Percentiles rank a stretch among this genome's conserved stretches.
These are phyloP conservation scores for Cyrtonyx montezumae DNA, from an alignment of 2,113 vertebrate genomes.

Conservation along the genomic window DNA sequence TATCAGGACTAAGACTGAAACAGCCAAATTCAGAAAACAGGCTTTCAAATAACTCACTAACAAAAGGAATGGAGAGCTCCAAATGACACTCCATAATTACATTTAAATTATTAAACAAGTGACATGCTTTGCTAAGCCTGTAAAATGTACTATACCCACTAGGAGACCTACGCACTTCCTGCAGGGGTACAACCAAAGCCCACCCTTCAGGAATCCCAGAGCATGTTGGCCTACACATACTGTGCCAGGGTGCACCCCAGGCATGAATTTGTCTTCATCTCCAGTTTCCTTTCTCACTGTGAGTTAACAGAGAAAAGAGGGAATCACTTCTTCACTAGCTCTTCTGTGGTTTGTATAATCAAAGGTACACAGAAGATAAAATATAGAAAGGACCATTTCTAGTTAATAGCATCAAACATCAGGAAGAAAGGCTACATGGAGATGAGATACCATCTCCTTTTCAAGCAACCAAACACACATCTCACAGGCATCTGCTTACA, in stretches of 20 bases:
- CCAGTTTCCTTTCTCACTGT: not conserved
- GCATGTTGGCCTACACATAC: not conserved
- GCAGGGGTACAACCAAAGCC: not conserved
- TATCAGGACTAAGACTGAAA: not conserved
- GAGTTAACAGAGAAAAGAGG: not conserved
- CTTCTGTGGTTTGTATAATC: not conserved
- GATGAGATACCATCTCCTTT: not conserved
- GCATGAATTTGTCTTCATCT: not conserved
- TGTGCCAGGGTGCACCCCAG: fast-evolving
- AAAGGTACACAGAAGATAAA: not conserved
- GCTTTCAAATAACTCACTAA: not conserved
- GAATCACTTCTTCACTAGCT: not conserved
- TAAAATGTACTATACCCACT: not conserved
- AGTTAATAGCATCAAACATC: not conserved
- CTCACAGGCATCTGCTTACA: not conserved
- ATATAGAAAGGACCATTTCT: not conserved
- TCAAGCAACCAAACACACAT: not conserved
- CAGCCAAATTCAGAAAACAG: not conserved
- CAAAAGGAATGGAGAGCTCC: not conserved
- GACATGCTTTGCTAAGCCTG: not conserved
- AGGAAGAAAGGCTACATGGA: not conserved
- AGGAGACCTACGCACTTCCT: fast-evolving
- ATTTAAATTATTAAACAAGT: not conserved
- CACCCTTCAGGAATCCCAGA: not conserved
- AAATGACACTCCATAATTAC: not conserved